Base-by-base conservation (phyloP, 2,888 invertebrate genomes). In the Leptura quadrifasciata region DNA sequence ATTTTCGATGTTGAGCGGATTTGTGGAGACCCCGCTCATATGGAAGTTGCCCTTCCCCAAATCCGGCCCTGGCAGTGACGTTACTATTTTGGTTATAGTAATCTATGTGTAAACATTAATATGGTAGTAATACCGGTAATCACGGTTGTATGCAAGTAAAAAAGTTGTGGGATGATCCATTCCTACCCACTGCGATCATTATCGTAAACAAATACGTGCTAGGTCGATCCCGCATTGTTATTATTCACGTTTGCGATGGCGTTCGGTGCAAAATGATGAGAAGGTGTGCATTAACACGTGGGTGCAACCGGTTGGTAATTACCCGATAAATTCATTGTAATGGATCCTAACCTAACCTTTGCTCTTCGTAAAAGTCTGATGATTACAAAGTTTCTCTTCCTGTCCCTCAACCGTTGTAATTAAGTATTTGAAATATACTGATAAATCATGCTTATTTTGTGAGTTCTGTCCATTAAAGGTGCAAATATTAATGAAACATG, bases 281-380 rank as follows among this genome's bases (percentile, higher is more conserved):
- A 20, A 72, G 63, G 72, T 63, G 71, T 31, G n/a, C 64, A 52
- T 57, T 64, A 64, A 39, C 64, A 64, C 64, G 64, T 64, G 57
- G 72, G 72, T 72, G 64, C 61, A 72, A 64, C 35, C 12, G 39
- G 47, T 72, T 55, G 63, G 63, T 63, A 72, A 72, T 72, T 63
- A 72, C 55, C 4, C 27, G 18, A 72, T 72, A 72, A 63, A 47
- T 47, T 47, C 27, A 63, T 54, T 24, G 63, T 54, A 60, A 15
- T 35, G 24, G 54, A n/a, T 60, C 18, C 31, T 21, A 24, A 39
- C 58, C 21, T 17, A 60, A 52, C 21, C 18, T 55, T 54, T 20
- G 17, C 0, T 15, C 27, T 68, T 57, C 39, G 18, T 65, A 47
- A 20, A 35, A 35, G n/a, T 35, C 17, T 21, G 27, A 54, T 65